A percentile compares a stretch with the other conserved stretches of the same genome.
Conservation (phyloP, 2,113 vertebrate species). For the Chiloscyllium plagiosum region DNA sequence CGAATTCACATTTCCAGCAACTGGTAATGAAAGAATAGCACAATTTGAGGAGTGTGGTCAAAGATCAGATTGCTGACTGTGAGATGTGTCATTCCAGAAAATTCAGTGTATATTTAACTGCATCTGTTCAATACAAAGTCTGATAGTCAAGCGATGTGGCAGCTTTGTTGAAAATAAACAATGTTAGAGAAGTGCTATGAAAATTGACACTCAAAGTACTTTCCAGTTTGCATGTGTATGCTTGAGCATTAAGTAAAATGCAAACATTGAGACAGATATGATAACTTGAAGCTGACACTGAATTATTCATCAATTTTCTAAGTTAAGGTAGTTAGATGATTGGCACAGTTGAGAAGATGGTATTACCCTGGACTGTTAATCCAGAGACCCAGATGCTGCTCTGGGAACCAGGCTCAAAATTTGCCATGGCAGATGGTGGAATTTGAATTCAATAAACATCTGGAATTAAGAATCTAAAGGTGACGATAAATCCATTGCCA, state of each 20-base stretch:
- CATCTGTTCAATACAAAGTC: background rate
- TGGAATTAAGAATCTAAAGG: too few relatives aligned
- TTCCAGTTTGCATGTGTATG: background rate
- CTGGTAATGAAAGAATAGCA: background rate
- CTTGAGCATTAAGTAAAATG: background rate
- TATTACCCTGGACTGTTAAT: too few relatives aligned
- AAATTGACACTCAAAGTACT: background rate
- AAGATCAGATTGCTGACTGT: background rate
- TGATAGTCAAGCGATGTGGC: background rate
- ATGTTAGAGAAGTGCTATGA: background rate
- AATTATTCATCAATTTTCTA: background rate
- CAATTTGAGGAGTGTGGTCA: background rate
- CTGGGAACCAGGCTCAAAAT: too few relatives aligned
- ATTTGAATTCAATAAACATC: too few relatives aligned
- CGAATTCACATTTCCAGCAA: background rate
- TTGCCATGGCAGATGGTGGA: too few relatives aligned
- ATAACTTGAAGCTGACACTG: too few relatives aligned
- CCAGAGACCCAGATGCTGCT: too few relatives aligned
- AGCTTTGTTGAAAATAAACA: conserved; percentile 4
- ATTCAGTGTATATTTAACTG: background rate
- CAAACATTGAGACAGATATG: background rate
- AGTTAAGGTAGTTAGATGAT: background rate
- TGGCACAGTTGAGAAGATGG: background rate
- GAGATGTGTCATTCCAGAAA: background rate
- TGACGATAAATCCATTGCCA: too few relatives aligned